These are phyloP conservation scores for Hiodon tergisus DNA, from an alignment of 2,113 vertebrate genomes.

Conservation along the genomic window DNA sequence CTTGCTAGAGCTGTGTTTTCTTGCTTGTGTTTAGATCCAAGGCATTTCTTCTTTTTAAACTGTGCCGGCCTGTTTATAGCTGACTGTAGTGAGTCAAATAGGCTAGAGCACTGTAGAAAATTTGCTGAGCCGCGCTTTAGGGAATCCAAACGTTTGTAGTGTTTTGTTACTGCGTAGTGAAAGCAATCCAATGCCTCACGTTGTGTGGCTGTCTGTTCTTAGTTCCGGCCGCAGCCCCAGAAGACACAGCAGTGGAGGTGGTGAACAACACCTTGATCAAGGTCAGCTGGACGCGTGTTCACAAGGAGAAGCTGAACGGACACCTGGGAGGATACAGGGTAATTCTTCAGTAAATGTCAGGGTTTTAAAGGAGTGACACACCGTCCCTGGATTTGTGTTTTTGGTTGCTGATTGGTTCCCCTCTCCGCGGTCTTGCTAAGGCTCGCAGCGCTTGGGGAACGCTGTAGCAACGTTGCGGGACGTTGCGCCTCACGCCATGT, in stretches of 20 bases:
- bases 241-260: constrained; percentile 68
- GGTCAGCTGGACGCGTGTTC: constrained; percentile 79
- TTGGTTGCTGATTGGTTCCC: neutral
- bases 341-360: constrained; percentile 44
- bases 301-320: constrained; percentile 85
- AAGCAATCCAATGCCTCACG: neutral
- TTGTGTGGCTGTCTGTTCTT: constrained; percentile 35
- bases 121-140: neutral
- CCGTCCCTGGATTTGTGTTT: constrained; percentile 10
- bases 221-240: constrained; percentile 86
- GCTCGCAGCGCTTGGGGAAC: neutral
- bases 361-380: constrained; percentile 43
- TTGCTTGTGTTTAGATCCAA: constrained; percentile 1
- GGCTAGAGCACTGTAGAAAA: neutral
- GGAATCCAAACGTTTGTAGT: neutral
- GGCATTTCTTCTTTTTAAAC: neutral
- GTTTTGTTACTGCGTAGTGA: constrained; percentile 10
- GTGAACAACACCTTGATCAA: constrained; percentile 78
- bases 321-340: constrained; percentile 93
- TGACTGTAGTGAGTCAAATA: neutral
- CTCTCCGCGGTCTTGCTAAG: constrained; percentile 31
- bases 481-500: neutral
- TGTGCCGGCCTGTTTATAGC: neutral
- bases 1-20: neutral
- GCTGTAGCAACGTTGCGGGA: neutral